Percentiles rank a stretch among this genome's conserved stretches.
These are phyloP conservation scores for Panthera tigris DNA, from an alignment of 2,113 vertebrate genomes.

Conservation along the genomic window DNA sequence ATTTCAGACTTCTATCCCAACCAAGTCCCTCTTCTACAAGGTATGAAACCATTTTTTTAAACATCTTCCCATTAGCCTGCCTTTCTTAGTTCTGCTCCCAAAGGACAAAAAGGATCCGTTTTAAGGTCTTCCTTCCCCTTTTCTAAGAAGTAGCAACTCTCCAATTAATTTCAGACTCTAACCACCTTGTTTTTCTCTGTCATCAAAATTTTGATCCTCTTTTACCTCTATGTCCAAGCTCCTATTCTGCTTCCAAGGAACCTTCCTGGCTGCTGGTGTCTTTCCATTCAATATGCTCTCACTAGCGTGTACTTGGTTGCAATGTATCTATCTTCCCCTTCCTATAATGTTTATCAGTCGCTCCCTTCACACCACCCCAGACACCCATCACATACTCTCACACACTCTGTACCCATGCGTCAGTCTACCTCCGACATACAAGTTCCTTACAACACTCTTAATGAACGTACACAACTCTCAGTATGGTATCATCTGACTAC, in stretches of 20 bases:
- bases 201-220: neutral
- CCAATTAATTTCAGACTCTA: neutral
- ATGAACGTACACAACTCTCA: conserved; percentile 11
- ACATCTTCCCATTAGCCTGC: neutral
- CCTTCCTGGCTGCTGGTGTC: neutral
- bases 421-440: conserved; percentile 18
- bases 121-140: conserved; percentile 19
- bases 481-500: conserved; percentile 51
- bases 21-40: conserved; percentile 36
- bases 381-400: neutral
- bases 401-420: neutral
- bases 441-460: conserved; percentile 52
- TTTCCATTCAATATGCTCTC: neutral
- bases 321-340: neutral
- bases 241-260: neutral
- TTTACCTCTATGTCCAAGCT: neutral
- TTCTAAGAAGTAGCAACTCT: neutral
- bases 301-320: neutral
- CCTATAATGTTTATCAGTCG: neutral
- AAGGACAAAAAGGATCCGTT: neutral
- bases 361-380: neutral
- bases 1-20: neutral
- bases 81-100: conserved; percentile 42
- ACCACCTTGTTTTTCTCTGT: neutral
- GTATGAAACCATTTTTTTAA: conserved; percentile 32